These are phyloP conservation scores for Phylloscopus trochilus DNA, from an alignment of 2,113 vertebrate genomes.

Conservation along the genomic window DNA sequence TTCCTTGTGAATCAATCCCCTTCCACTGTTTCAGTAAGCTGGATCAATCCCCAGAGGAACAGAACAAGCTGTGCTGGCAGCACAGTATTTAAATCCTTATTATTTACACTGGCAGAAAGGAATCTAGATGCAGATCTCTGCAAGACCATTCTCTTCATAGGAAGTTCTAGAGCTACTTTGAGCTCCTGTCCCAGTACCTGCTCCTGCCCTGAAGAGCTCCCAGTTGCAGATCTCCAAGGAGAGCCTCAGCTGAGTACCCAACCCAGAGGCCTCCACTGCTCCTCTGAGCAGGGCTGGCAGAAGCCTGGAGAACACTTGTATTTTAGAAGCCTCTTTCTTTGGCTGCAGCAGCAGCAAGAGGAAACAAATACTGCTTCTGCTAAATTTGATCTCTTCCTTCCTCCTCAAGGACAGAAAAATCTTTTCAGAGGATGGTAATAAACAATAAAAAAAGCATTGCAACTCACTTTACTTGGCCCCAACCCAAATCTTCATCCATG, in stretches of 20 bases:
- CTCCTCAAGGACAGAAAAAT: constrained; percentile 48
- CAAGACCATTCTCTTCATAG: background rate
- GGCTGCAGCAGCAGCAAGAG: constrained; percentile 15
- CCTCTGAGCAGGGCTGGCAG: background rate
- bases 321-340: background rate
- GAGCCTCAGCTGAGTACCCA: background rate
- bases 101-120: background rate
- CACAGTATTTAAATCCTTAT: background rate
- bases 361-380: constrained; percentile 47
- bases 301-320: background rate
- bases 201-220: background rate
- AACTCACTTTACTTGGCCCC: constrained; percentile 33
- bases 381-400: constrained; percentile 66
- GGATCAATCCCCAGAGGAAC: background rate
- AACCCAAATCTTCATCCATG: constrained; percentile 17
- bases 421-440: constrained; percentile 29
- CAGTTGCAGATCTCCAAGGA: background rate
- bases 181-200: background rate
- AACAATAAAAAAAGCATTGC: constrained; percentile 4
- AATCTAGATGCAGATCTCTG: background rate
- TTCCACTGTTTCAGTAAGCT: background rate
- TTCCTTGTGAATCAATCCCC: background rate
- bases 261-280: background rate
- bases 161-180: background rate
- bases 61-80: background rate